phyloP scores from a whole-genome alignment of 2,797 vertebrate species.

The Schizothorax lantsangensis region DNA sequence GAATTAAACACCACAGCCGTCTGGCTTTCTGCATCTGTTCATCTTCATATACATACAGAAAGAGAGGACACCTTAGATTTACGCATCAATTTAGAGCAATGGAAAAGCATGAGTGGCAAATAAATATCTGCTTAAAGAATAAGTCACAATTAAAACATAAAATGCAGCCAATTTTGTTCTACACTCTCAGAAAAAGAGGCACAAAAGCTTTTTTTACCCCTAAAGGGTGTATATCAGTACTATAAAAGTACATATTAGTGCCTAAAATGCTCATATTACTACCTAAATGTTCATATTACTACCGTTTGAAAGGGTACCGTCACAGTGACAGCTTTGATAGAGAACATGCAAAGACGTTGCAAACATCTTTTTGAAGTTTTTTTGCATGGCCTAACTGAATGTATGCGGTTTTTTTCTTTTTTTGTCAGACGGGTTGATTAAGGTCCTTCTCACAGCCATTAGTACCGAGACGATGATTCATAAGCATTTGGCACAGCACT shows the following conservation, averaged over 20 bases:
- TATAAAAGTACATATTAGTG: not conserved
- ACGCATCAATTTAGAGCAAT: not conserved
- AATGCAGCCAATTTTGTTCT: not conserved
- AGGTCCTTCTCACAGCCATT: conserved; percentile 20
- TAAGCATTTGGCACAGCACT: conserved; percentile 1
- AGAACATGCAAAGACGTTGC: not conserved
- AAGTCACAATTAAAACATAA: not conserved
- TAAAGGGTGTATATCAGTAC: not conserved
- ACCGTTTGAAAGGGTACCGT: not conserved
- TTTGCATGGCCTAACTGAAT: not conserved
- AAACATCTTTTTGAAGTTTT: not conserved
- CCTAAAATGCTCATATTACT: too few species aligned
- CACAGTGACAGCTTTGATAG: not conserved
- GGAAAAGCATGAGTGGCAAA: not conserved
- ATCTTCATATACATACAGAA: conserved; percentile 2
- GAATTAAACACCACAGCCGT: conserved; percentile 58
- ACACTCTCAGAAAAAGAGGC: not conserved
- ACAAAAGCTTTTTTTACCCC: not conserved
- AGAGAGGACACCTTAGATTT: not conserved
- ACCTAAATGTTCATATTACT: too few species aligned
- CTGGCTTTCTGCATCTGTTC: conserved; percentile 10
- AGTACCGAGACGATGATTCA: conserved; percentile 17
- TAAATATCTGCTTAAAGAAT: not conserved
- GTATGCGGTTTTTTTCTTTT: not conserved
- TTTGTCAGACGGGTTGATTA: not conserved